phyloP scores from a whole-genome alignment of 2,113 vertebrate species.

The Notiomystis cincta region DNA sequence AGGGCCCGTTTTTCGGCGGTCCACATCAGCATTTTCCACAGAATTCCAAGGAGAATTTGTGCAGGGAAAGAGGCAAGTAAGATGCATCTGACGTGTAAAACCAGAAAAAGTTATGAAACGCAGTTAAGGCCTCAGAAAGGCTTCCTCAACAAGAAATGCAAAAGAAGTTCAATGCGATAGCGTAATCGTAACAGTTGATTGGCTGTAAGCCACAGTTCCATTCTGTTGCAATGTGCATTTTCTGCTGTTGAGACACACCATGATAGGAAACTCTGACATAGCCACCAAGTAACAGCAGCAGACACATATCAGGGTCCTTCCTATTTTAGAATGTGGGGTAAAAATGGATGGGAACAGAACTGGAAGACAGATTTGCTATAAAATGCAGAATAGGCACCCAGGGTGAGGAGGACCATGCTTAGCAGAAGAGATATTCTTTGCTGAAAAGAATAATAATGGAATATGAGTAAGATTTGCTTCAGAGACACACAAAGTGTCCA shows the following conservation, averaged over 20 bases:
- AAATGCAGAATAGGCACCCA: neutral
- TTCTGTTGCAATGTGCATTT: conserved; percentile 41
- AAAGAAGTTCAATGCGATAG: neutral
- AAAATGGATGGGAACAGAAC: neutral
- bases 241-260: conserved; percentile 48
- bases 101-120: conserved; percentile 51
- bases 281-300: conserved; percentile 18
- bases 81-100: conserved; percentile 5
- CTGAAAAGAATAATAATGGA: neutral
- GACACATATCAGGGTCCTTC: neutral
- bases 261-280: conserved; percentile 29
- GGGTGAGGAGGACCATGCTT: neutral
- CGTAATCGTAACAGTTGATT: conserved; percentile 21
- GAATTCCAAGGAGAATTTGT: neutral
- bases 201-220: conserved; percentile 2
- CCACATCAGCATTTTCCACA: neutral
- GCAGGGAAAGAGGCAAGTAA: neutral
- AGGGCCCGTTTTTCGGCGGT: neutral
- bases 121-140: neutral
- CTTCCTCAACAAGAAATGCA: conserved; percentile 1
- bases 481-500: neutral
- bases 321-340: neutral
- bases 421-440: neutral
- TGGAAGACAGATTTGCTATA: neutral
- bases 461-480: neutral